Evolutionary conservation across 2,888 invertebrate species (phyloP).

Genomic region (Aelia acuminata): DNA sequence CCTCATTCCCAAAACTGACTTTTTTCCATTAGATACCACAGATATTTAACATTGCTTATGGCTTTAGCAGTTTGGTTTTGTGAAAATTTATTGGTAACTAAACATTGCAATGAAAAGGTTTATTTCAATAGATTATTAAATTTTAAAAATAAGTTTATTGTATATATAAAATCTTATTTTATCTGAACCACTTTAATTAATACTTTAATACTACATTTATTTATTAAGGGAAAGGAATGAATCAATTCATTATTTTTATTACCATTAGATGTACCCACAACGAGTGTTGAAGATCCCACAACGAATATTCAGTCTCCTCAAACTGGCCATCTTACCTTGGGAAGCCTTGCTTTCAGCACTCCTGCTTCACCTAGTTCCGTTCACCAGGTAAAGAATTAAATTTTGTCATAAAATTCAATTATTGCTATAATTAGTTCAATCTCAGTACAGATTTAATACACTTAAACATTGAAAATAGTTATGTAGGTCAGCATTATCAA

Average conservation of each 20-base stretch:
- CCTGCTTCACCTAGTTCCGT: conserved; percentile 74
- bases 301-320: conserved; percentile 63
- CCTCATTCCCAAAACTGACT: background rate
- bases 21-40: background rate
- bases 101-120: background rate
- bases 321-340: conserved; percentile 63
- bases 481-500: no score
- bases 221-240: no score
- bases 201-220: background rate
- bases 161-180: background rate
- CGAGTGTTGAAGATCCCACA: conserved; percentile 61
- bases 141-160: background rate
- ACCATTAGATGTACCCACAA: conserved; percentile 59
- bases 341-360: conserved; percentile 66
- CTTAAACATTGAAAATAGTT: no score
- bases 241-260: conserved; percentile 21
- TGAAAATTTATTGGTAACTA: background rate
- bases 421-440: no score
- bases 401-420: no score
- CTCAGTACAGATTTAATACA: no score
- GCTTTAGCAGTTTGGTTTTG: background rate
- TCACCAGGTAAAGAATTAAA: conserved; percentile 71
- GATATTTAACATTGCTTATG: background rate
- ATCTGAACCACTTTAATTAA: background rate
- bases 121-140: background rate